These are phyloP conservation scores for Thalpophila matura DNA, from an alignment of 2,888 invertebrate genomes.

Conservation along the genomic window DNA sequence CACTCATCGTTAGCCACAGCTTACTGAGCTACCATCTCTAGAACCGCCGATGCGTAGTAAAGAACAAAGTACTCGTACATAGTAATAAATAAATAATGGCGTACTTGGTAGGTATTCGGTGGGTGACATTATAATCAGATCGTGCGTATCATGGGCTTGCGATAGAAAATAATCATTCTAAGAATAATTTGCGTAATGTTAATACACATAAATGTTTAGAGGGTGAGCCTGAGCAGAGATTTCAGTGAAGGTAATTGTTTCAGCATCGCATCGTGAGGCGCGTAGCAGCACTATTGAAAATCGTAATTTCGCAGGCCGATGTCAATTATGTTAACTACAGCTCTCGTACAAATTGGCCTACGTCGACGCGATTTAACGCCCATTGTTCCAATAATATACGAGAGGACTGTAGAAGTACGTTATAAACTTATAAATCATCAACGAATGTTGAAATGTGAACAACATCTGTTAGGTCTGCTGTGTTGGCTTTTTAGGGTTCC, in stretches of 20 bases:
- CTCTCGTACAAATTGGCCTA: slow-evolving; percentile 35
- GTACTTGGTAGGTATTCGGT: slow-evolving; percentile 12
- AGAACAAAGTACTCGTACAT: slow-evolving; percentile 19
- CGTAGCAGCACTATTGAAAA: slow-evolving; percentile 24
- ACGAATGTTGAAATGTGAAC: slow-evolving; percentile 36
- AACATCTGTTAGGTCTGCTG: slow-evolving; percentile 48
- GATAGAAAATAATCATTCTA: neutral
- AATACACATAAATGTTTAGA: neutral
- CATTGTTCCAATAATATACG: slow-evolving; percentile 33
- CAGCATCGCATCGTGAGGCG: neutral
- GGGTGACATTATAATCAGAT: slow-evolving; percentile 3
- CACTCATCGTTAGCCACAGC: slow-evolving; percentile 49
- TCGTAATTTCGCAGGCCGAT: slow-evolving; percentile 35
- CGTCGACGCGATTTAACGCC: slow-evolving; percentile 25
- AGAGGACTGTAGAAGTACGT: slow-evolving; percentile 8
- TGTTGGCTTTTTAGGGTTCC: no score
- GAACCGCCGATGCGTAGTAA: slow-evolving; percentile 16
- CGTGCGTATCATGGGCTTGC: neutral
- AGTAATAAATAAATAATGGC: slow-evolving; percentile 16
- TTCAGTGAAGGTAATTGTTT: slow-evolving; percentile 5
- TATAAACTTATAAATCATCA: slow-evolving; percentile 33
- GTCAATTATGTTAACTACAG: slow-evolving; percentile 40
- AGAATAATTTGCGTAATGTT: neutral
- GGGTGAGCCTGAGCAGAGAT: slow-evolving; percentile 23
- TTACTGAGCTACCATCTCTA: slow-evolving; percentile 42